These are phyloP conservation scores for Brachypodius melanocephalos DNA, from an alignment of 2,113 vertebrate species.

Conservation along the genomic window DNA sequence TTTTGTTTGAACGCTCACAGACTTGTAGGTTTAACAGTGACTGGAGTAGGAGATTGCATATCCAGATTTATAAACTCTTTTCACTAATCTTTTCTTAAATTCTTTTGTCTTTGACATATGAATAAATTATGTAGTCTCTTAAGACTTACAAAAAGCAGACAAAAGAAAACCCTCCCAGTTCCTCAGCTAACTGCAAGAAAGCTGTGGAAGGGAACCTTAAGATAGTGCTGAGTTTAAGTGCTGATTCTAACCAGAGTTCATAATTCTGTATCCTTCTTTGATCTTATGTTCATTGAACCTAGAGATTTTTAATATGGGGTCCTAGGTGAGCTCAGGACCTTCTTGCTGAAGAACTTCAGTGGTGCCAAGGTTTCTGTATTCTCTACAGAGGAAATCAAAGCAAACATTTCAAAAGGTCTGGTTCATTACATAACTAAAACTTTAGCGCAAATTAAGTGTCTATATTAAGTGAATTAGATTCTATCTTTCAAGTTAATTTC, in stretches of 20 bases:
- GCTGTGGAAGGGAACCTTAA: background rate
- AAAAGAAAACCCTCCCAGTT: background rate
- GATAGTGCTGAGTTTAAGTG: background rate
- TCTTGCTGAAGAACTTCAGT: background rate
- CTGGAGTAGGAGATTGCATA: background rate
- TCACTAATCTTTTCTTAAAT: background rate
- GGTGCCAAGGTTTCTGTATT: background rate
- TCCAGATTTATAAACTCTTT: background rate
- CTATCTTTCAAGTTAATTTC: background rate
- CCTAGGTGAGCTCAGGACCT: background rate
- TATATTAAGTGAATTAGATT: background rate
- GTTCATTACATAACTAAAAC: background rate
- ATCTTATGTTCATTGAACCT: background rate
- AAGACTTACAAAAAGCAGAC: background rate
- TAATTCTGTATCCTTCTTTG: background rate
- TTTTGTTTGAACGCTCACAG: background rate
- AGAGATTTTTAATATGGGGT: background rate
- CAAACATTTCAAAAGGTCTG: background rate
- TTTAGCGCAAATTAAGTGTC: background rate
- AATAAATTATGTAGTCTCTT: background rate
- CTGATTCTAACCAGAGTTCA: background rate
- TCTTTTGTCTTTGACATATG: background rate
- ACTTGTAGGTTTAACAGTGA: background rate
- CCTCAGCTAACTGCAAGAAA: background rate
- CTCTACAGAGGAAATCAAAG: background rate